Percentiles rank a stretch among this genome's conserved stretches.
Conservation (phyloP, 2,888 invertebrate genomes). For the Hypolimnas misippus region DNA sequence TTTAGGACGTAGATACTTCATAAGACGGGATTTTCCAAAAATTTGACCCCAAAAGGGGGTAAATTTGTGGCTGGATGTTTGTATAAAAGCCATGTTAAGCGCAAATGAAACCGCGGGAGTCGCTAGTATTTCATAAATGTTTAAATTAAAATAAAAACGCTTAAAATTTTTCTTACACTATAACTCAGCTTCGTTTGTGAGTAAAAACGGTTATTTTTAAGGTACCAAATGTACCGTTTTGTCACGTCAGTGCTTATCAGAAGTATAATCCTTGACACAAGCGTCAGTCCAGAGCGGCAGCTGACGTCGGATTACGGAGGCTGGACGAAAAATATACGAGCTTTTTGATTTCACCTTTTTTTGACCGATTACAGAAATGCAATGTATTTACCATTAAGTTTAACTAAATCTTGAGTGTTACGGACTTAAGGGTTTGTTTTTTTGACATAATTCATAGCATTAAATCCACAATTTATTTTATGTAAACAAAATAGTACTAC, state of each 20-base stretch:
- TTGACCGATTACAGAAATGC: conserved; percentile 4
- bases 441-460: background rate
- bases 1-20: no score
- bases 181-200: background rate
- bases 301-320: conserved; percentile 40
- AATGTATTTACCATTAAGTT: background rate
- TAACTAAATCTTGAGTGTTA: background rate
- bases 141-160: no score
- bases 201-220: conserved; percentile 20
- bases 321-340: conserved; percentile 25
- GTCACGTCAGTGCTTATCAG: conserved; percentile 46
- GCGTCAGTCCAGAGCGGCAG: conserved; percentile 40
- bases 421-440: background rate
- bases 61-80: no score
- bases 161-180: no score
- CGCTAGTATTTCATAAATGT: no score
- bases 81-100: no score
- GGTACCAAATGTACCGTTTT: conserved; percentile 31
- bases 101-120: no score
- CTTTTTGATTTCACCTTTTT: conserved; percentile 22
- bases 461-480: no score
- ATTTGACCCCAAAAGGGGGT: no score
- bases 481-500: no score
- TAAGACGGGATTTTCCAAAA: no score
- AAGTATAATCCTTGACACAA: conserved; percentile 43